Evolutionary conservation across 1,140 invertebrate genomes (phyloP).

Genomic region (Propsilocerus akamusi): DNA sequence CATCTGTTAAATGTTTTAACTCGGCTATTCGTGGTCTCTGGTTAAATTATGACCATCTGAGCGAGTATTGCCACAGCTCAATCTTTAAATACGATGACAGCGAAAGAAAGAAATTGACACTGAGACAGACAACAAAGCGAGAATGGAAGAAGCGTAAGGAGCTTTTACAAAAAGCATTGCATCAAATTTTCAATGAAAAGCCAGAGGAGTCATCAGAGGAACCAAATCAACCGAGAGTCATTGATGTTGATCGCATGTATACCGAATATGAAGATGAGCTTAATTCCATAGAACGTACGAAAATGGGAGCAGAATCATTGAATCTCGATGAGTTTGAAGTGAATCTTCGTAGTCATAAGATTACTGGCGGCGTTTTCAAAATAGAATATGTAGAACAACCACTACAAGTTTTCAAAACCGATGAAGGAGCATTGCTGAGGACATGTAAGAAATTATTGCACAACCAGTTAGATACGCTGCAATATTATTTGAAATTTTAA

Average conservation of each 20-base stretch:
- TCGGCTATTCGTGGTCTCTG: slow-evolving; percentile 36
- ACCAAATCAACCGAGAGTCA: slow-evolving; percentile 12
- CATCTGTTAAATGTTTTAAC: slow-evolving; percentile 28
- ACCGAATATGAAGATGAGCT: slow-evolving; percentile 23
- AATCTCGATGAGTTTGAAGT: slow-evolving; percentile 30
- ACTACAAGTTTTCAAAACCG: slow-evolving; percentile 31
- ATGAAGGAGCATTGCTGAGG: slow-evolving; percentile 19
- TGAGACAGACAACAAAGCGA: slow-evolving; percentile 18
- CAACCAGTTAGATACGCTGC: too few relatives aligned
- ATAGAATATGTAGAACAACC: slow-evolving; percentile 44
- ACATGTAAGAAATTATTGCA: slow-evolving; percentile 12
- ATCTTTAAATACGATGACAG: not conserved
- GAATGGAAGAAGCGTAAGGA: slow-evolving; percentile 24
- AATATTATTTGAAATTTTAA: slow-evolving; percentile 6
- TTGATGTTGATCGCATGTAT: slow-evolving; percentile 21
- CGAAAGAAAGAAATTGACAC: slow-evolving; percentile 13
- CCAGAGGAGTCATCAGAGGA: slow-evolving; percentile 15
- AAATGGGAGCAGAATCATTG: slow-evolving; percentile 18
- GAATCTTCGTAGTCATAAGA: slow-evolving; percentile 41
- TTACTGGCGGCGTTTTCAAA: slow-evolving; percentile 43
- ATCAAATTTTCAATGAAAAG: slow-evolving; percentile 15
- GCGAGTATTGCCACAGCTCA: slow-evolving; percentile 23
- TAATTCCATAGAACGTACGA: slow-evolving; percentile 17
- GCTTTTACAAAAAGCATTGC: slow-evolving; percentile 18
- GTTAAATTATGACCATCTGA: slow-evolving; percentile 38